Base-by-base conservation (phyloP, 35 echinoderm and acorn worm species). In the Apostichopus californicus region DNA sequence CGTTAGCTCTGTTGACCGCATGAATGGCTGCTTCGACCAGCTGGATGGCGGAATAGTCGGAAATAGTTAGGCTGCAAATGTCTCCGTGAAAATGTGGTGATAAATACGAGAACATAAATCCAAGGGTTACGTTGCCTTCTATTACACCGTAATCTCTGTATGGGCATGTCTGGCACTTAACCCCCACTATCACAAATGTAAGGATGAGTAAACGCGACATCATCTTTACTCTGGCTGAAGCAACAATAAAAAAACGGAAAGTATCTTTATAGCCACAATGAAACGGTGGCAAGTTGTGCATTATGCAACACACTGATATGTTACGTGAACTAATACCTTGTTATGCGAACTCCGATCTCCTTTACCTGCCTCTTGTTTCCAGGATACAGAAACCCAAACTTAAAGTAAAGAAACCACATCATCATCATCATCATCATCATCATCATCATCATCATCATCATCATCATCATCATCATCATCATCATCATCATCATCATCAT, bases 1-100 rank as follows among this genome's bases (percentile, higher is more conserved):
- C 21, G 22, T 85, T 85, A 0, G 57, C 55, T 15, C 23, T 24
- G 13, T 81, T 90, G 2, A 80, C 86, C 12, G 92, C 63, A 72
- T 60, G 57, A 80, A 89, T 90, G 15, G 93, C 93, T 54, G 93
- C 93, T 56, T 94, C 93, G 9, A 94, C 26, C 34, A 94, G 65
- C 59, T 94, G 93, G 66, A 94, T 90, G 9, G 64, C 73, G 5
- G 89, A 73, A 46, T 34, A 8, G 65, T 94, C 87, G 1, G 25
- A 7, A 22, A 83, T 57, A 64, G 5, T 25, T 12, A 24, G 52
- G 73, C 93, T 90, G 15, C 78, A 83, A n/a, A 83, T 22, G 55
- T 85, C 14, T 17, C 73, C 87, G 34, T 79, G 22, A 17, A 12
- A 57, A 84, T 71, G n/a, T n/a, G 87, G 57, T 9, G 86, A 56